phyloP scores from a whole-genome alignment of 2,888 invertebrate species.

The Ectobius pallidus region DNA sequence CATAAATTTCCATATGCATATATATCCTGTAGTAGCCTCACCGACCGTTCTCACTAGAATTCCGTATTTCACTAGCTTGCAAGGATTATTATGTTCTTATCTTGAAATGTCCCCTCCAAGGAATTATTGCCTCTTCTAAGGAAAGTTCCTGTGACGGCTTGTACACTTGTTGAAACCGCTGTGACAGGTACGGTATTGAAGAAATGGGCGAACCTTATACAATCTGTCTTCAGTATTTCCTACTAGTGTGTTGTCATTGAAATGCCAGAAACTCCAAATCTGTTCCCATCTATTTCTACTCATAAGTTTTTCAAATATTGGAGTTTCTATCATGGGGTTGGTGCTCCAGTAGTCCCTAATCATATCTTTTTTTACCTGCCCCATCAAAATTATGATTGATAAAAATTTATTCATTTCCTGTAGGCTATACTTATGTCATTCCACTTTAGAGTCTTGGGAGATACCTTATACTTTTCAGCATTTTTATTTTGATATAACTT shows the following conservation, averaged over 20 bases:
- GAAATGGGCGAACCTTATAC: neutral
- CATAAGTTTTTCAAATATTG: neutral
- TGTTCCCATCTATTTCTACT: neutral
- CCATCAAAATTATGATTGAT: neutral
- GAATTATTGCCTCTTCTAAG: neutral
- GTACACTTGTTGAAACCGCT: neutral
- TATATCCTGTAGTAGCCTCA: neutral
- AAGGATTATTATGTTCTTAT: neutral
- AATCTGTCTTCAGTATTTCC: neutral
- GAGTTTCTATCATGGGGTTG: neutral
- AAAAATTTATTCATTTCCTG: neutral
- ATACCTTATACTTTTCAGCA: neutral
- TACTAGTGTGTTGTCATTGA: neutral
- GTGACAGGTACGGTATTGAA: neutral
- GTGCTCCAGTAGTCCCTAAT: conserved; percentile 6
- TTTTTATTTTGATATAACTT: neutral
- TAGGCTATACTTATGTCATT: neutral
- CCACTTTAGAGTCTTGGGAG: neutral
- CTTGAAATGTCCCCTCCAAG: neutral
- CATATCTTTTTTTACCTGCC: neutral
- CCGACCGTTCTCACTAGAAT: neutral
- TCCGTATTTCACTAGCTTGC: neutral
- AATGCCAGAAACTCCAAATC: conserved; percentile 4
- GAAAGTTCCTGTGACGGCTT: neutral
- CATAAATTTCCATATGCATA: neutral